phyloP scores from a whole-genome alignment of 2,888 invertebrate species.

The Osmoderma eremita region DNA sequence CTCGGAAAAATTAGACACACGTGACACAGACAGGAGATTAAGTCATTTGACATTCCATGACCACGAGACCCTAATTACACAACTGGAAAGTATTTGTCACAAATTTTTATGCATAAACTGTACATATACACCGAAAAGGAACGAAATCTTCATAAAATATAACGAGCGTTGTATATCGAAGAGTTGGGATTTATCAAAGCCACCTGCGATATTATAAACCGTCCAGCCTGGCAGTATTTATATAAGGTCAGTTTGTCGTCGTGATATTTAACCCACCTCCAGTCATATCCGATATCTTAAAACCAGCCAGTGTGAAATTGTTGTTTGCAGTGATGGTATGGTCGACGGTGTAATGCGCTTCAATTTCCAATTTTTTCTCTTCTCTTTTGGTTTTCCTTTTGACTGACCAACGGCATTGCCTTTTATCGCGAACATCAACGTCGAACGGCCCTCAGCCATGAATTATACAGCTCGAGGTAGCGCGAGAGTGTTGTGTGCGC shows the following conservation, averaged over 20 bases:
- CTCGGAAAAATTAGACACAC: no score
- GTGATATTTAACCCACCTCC: conserved; percentile 34
- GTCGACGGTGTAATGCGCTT: background rate
- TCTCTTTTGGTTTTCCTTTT: conserved; percentile 7
- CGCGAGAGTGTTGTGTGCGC: no score
- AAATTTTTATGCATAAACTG: conserved; percentile 10
- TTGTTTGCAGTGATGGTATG: conserved; percentile 22
- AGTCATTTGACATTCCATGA: no score
- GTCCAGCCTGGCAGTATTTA: conserved; percentile 9
- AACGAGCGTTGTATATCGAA: conserved; percentile 25
- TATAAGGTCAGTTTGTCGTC: conserved; percentile 33
- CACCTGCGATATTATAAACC: conserved; percentile 9
- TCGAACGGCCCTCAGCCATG: conserved; percentile 4
- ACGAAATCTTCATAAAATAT: conserved; percentile 27
- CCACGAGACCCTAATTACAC: no score
- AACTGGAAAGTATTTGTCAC: no score
- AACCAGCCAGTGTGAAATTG: conserved; percentile 38
- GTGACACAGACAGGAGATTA: no score
- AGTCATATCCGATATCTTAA: conserved; percentile 38
- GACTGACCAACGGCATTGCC: conserved; percentile 20
- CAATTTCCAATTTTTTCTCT: background rate
- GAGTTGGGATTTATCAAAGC: conserved; percentile 25
- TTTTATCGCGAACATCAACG: conserved; percentile 19
- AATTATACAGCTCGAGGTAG: no score
- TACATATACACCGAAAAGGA: conserved; percentile 9